Evolutionary conservation across 2,113 vertebrate genomes (phyloP), one percentile per base, ranked within the genome.

Genomic region (Paramisgurnus dabryanus): DNA sequence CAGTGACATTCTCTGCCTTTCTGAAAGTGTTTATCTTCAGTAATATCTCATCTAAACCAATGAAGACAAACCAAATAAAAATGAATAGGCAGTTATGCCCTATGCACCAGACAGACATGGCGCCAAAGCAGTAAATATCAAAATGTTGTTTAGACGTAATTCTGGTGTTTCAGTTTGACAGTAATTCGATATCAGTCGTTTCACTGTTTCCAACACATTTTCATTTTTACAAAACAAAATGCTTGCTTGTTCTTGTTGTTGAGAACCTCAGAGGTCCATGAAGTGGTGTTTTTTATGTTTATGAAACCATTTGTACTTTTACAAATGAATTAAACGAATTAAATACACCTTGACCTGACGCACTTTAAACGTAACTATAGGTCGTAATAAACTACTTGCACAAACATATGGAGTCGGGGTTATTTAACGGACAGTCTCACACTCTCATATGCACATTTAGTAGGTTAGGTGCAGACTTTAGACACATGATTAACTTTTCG

Each of bases 41-140:
- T 49, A 78, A 45, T 69, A 66, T 17, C 39, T 80, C 67, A 82
- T 81, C 70, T 71, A 75, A 78, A 81, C 41, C 81, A 41, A 55
- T 55, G 39, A 58, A 79, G 18, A 58, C 60, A 67, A 67, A 43
- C 45, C 41, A 70, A 58, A 68, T 70, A 17, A 76, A 63, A 83
- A 57, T 22, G 67, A 82, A 65, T 67, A 76, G 22, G 4, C 17
- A 61, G n/a, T 6, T 60, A 60, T 43, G 34, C 15, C 10, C 10
- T 13, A 34, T 40, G 53, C 43, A 40, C 39, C 17, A 75, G 64
- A 9, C 65, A 57, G 15, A 40, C 8, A 5, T 12, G 50, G 49
- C 49, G 9, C 41, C 40, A 13, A 49, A 64, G 61, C 40, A 18
- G 7, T 64, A 55, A 69, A 83, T n/a, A 39, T 67, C 27, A 43